Evolutionary conservation across 2,113 vertebrate species (phyloP), one percentile per base, ranked within the genome.

Genomic region (Salvator merianae): DNA sequence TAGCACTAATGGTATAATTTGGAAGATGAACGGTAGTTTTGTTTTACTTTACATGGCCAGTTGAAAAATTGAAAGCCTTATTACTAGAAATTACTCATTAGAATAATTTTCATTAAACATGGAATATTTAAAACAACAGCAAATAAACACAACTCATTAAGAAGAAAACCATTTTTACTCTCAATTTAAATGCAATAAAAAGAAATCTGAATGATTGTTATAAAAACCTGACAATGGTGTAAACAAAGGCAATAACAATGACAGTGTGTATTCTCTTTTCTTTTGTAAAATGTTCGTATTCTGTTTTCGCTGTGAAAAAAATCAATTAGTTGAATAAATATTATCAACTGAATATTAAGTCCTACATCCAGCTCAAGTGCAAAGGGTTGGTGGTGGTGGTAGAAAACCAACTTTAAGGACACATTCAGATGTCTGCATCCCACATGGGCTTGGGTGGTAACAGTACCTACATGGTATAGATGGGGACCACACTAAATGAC

Each of bases 71-170:
- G 85, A 32, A n/a, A 76, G 3, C 77, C 38, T 28, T 26, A 88
- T 74, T 59, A 53, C 30, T 65, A 86, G 34, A 62, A 78, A 50
- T 50, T 55, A 81, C 82, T 77, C 43, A 20, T 47, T 83, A 12
- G 1, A 1, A 47, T 14, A 71, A 53, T 89, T 81, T 78, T 30
- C 9, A 62, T 32, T 47, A 69, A 87, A 47, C 55, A 75, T 34
- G 12, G 71, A 78, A 71, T 40, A 77, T 66, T 84, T 81, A 86
- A 90, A 82, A 32, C 53, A 34, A 84, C 28, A 69, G 79, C 69
- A 84, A 83, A 20, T 36, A 81, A 81, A 76, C 2, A 32, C n/a
- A 38, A 8, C 43, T 47, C 24, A 24, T 63, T 63, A 66, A 66
- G 62, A 79, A 79, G 28, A 28, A 47, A 26, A 32, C 7, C 22